phyloP scores from a whole-genome alignment of 1,140 invertebrate species.

The Drosophila prosaltans region DNA sequence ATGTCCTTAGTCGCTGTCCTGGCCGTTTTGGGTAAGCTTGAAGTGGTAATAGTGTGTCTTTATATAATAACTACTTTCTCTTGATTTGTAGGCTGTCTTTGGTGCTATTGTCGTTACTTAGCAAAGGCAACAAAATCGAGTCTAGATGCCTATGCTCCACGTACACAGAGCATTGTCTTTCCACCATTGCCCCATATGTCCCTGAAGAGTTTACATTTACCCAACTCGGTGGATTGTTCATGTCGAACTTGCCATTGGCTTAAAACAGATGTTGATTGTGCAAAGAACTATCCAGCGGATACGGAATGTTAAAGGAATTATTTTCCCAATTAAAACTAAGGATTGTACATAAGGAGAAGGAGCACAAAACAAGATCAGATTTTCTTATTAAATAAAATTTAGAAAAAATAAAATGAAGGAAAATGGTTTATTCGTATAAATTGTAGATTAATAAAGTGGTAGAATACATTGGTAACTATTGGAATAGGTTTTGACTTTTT shows the following conservation, averaged over 20 bases:
- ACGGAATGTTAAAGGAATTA: slow-evolving; percentile 29
- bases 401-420: too few species aligned
- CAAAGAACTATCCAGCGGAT: slow-evolving; percentile 26
- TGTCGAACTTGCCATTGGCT: slow-evolving; percentile 31
- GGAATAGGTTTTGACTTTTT: too few species aligned
- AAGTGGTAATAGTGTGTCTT: background rate
- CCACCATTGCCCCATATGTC: slow-evolving; percentile 59
- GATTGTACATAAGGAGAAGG: too few species aligned
- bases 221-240: slow-evolving; percentile 27
- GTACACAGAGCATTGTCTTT: slow-evolving; percentile 66
- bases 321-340: too few species aligned
- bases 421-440: too few species aligned
- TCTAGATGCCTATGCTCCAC: slow-evolving; percentile 61
- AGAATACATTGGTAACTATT: too few species aligned
- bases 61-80: too few species aligned
- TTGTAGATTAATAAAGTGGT: too few species aligned
- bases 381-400: background rate
- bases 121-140: slow-evolving; percentile 12
- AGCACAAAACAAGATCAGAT: background rate
- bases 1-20: slow-evolving; percentile 26
- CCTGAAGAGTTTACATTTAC: slow-evolving; percentile 18
- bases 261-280: slow-evolving; percentile 22
- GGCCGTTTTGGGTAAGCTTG: slow-evolving; percentile 41
- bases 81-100: slow-evolving; percentile 38
- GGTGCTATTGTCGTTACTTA: slow-evolving; percentile 33